These are phyloP conservation scores for Anastatus disparis DNA, from an alignment of 1,140 invertebrate genomes.

Conservation along the genomic window DNA sequence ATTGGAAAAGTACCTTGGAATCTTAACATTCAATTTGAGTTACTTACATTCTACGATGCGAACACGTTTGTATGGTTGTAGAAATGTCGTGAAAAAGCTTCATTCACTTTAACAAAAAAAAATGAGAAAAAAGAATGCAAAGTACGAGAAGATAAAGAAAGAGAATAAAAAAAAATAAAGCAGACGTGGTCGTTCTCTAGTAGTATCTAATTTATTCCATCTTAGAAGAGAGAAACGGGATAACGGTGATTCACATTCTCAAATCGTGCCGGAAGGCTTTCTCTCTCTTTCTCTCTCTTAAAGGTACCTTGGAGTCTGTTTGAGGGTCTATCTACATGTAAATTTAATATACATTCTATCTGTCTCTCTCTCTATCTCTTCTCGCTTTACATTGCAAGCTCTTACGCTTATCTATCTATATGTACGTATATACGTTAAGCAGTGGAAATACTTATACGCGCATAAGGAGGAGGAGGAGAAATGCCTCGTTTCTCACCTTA, in stretches of 20 bases:
- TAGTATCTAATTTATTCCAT: slow-evolving; percentile 45
- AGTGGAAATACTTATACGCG: not conserved
- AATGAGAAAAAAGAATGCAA: not conserved
- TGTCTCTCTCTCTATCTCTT: not conserved
- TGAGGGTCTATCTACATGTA: slow-evolving; percentile 46
- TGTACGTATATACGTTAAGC: slow-evolving; percentile 32
- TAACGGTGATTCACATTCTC: slow-evolving; percentile 36
- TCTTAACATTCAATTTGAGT: slow-evolving; percentile 36
- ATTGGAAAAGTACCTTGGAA: slow-evolving; percentile 4
- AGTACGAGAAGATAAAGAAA: too few species aligned
- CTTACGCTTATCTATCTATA: slow-evolving; percentile 9
- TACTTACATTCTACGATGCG: slow-evolving; percentile 20
- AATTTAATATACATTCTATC: slow-evolving; percentile 43
- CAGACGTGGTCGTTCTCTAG: not conserved
- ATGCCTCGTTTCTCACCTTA: not conserved
- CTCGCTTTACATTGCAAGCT: too few species aligned
- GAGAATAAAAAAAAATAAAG: not conserved
- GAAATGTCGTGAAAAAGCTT: not conserved
- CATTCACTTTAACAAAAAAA: too few species aligned
- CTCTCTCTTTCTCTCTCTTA: too few species aligned
- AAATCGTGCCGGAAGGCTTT: slow-evolving; percentile 13
- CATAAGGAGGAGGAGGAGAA: not conserved
- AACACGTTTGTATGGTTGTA: not conserved
- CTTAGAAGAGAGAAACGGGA: slow-evolving; percentile 30
- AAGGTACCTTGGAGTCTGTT: slow-evolving; percentile 36